Evolutionary conservation across 2,797 vertebrate genomes (phyloP).

Genomic region (Phoxinus dragarum): DNA sequence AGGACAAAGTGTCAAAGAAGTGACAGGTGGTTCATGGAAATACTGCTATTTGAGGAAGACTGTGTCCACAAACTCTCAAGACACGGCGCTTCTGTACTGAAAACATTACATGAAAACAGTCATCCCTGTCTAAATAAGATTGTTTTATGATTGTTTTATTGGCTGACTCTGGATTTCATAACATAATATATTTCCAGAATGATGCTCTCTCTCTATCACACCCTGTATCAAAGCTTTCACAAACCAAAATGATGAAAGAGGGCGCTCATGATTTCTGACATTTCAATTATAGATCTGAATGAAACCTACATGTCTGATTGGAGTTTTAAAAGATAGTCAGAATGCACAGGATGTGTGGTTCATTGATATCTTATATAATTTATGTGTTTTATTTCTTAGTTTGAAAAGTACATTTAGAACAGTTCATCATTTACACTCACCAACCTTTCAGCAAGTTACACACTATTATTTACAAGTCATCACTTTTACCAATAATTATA

Average conservation of each 20-base stretch:
- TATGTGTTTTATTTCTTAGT: not conserved
- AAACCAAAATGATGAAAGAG: slow-evolving; percentile 13
- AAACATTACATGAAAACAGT: not conserved
- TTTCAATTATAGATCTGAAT: slow-evolving; percentile 34
- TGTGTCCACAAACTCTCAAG: not conserved
- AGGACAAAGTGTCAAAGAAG: slow-evolving; percentile 19
- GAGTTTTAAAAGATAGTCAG: not conserved
- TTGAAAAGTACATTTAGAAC: not conserved
- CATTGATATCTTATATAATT: not conserved
- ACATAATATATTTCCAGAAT: slow-evolving; percentile 8
- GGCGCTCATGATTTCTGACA: slow-evolving; percentile 5
- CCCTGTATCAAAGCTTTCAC: slow-evolving; percentile 6
- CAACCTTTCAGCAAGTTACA: not conserved
- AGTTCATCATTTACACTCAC: not conserved
- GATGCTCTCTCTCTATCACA: not conserved
- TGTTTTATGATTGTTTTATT: not conserved
- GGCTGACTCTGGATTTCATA: slow-evolving; percentile 5
- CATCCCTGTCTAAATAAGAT: not conserved
- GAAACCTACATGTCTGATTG: not conserved
- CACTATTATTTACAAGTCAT: too few species aligned
- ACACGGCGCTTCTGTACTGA: not conserved
- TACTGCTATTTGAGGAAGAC: slow-evolving; percentile 25
- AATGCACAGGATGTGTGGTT: not conserved
- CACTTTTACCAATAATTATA: too few species aligned
- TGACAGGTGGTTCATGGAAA: slow-evolving; percentile 31